These are phyloP conservation scores for Mormyrus proboscirostris DNA, from an alignment of 2,797 vertebrate species.

Conservation along the genomic window DNA sequence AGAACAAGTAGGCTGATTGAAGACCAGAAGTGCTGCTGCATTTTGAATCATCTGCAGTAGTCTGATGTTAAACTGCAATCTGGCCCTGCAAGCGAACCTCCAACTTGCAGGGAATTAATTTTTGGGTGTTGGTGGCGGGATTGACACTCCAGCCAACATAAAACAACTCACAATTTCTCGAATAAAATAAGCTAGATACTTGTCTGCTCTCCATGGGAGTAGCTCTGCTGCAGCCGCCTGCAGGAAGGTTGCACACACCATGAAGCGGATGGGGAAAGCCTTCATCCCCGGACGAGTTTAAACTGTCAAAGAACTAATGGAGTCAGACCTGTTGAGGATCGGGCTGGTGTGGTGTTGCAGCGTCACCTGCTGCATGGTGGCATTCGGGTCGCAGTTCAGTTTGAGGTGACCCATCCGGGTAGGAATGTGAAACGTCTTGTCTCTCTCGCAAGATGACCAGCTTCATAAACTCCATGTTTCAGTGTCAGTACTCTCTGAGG, in stretches of 20 bases:
- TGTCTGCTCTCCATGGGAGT: not conserved
- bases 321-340: not conserved
- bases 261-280: not conserved
- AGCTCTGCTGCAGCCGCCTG: not conserved
- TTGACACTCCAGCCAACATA: not conserved
- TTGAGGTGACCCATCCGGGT: not conserved
- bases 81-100: not conserved
- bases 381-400: not conserved
- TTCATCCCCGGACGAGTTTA: not conserved
- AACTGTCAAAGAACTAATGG: not conserved
- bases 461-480: not conserved
- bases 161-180: not conserved
- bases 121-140: not conserved
- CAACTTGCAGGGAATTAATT: not conserved
- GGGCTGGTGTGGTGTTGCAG: not conserved
- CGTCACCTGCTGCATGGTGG: not conserved
- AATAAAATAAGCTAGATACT: not conserved
- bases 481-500: not conserved
- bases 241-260: not conserved
- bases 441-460: not conserved
- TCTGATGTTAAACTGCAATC: not conserved
- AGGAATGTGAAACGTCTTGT: not conserved
- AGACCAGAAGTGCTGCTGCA: not conserved
- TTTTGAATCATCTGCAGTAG: not conserved
- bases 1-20: not conserved